Evolutionary conservation across 2,113 vertebrate genomes (phyloP).

Genomic region (Muscicapa adusta): DNA sequence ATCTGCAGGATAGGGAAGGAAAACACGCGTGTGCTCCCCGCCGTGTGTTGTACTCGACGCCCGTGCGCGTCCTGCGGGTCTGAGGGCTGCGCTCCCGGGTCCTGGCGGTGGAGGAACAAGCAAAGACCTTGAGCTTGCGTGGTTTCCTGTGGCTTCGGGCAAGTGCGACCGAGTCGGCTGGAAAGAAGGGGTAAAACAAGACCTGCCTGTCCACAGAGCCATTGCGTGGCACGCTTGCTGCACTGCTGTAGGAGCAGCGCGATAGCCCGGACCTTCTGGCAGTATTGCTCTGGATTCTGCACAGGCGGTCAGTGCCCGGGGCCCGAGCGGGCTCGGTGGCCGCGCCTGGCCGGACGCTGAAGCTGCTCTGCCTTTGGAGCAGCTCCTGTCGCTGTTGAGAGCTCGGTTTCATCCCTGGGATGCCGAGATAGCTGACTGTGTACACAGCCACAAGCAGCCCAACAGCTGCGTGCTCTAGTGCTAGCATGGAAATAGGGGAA

Average conservation of each 20-base stretch:
- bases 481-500: background rate
- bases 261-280: fast-evolving
- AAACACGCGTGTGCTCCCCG: fast-evolving
- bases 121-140: fast-evolving
- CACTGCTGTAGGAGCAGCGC: background rate
- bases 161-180: background rate
- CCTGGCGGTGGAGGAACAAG: fast-evolving
- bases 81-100: background rate
- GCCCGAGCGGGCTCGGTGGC: background rate
- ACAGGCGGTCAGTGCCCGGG: background rate
- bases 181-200: background rate
- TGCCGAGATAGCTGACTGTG: fast-evolving
- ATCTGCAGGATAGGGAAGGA: background rate
- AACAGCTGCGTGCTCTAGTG: background rate
- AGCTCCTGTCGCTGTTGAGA: fast-evolving
- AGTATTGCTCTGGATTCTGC: fast-evolving
- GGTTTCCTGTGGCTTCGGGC: fast-evolving
- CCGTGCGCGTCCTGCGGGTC: fast-evolving
- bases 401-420: background rate
- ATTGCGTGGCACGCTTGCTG: background rate
- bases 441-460: background rate
- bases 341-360: too few species aligned
- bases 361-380: background rate
- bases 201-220: background rate
- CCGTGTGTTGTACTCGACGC: fast-evolving